phyloP scores from a whole-genome alignment of 2,888 invertebrate species.

The Spicauda simplicius region DNA sequence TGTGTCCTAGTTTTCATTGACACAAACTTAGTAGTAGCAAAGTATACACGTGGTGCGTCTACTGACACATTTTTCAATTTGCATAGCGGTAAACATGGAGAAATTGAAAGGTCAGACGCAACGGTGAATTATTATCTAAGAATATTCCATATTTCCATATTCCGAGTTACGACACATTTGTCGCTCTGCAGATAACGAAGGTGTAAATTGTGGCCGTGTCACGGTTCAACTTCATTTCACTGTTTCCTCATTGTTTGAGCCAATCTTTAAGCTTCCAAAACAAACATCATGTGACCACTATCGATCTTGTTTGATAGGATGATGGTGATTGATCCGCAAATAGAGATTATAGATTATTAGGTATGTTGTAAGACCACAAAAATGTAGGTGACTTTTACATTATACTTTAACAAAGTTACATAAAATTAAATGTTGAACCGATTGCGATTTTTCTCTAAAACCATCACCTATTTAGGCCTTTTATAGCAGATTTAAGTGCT shows the following conservation, averaged over 20 bases:
- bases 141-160: constrained; percentile 43
- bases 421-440: no score
- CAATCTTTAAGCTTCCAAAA: background rate
- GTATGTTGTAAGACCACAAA: background rate
- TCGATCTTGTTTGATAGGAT: no score
- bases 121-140: constrained; percentile 50
- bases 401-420: background rate
- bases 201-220: constrained; percentile 55
- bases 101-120: constrained; percentile 40
- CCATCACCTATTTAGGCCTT: no score
- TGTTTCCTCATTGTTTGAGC: constrained; percentile 53
- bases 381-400: background rate
- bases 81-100: constrained; percentile 29
- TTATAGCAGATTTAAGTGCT: no score
- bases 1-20: background rate
- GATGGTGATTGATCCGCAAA: background rate
- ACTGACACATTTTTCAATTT: constrained; percentile 17
- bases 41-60: background rate
- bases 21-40: background rate
- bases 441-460: no score
- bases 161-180: constrained; percentile 43
- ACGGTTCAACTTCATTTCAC: constrained; percentile 47
- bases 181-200: constrained; percentile 43
- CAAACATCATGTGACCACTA: constrained; percentile 6
- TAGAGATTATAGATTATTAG: no score